Base-by-base conservation (phyloP, 1,140 invertebrate genomes). In the Apolygus lucorum region DNA sequence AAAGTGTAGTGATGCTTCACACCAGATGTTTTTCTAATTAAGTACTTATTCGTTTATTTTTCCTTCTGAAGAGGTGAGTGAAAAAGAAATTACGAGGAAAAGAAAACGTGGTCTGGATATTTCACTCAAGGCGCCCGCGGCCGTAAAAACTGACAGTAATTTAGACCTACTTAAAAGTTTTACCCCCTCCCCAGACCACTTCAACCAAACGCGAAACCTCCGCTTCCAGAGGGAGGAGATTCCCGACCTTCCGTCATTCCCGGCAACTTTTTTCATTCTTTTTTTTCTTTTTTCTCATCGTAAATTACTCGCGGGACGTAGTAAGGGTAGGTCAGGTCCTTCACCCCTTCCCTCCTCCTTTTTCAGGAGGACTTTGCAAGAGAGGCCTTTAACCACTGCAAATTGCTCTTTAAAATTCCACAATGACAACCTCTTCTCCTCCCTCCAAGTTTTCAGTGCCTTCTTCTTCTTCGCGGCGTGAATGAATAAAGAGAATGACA, bases 131-230 rank as follows among this genome's bases (percentile, higher is more conserved):
- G 62, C 22, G 17, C 14, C 62, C 21, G 26, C 62, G 62, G 26
- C 24, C 25, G 68, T 64, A 72, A 72, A 72, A 72, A 68, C 66
- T 63, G 69, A 63, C 66, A 70, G 72, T 72, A 72, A 72, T 72
- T 72, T 72, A 72, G 69, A 72, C 69, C 72, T 72, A 72, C 72
- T 72, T 72, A 72, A 72, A 72, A 69, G 52, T 72, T 72, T 70
- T 69, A 68, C 66, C 67, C 67, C 67, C 59, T 25, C 27, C 68
- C 22, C 67, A 22, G 27, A 25, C 25, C 17, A 8, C 13, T 27
- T 28, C 54, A 52, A 28, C n/a, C 52, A 25, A 21, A 2, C 66
- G 2, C 34, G 29, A 29, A 29, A 22, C 42, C 8, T 28, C n/a
- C n/a, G n/a, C n/a, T n/a, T n/a, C n/a, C n/a, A n/a, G 34, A 17